Percentiles rank a stretch among this genome's conserved stretches.
Conservation (phyloP, 2,888 invertebrate genomes). For the Ornithoptera priamus region DNA sequence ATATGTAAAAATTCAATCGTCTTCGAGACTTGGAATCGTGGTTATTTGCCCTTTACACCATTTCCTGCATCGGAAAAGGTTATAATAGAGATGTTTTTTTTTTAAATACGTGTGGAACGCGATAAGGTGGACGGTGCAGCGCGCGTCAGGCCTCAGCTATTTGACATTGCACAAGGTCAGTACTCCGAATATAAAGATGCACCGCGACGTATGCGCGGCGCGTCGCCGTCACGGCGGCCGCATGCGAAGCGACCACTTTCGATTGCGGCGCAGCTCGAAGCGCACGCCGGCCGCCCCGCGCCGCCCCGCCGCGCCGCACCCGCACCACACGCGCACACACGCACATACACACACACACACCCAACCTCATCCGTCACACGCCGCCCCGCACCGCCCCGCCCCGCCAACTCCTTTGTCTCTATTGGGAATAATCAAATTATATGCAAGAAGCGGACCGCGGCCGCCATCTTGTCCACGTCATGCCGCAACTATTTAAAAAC, state of each 20-base stretch:
- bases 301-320: conserved; percentile 15
- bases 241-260: conserved; percentile 71
- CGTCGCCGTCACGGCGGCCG: conserved; percentile 49
- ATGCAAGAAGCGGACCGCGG: conserved; percentile 15
- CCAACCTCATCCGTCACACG: too few species aligned
- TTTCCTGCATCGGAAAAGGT: too few species aligned
- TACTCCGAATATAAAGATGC: conserved; percentile 77
- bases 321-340: too few species aligned
- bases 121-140: conserved; percentile 38
- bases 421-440: conserved; percentile 35
- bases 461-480: background rate
- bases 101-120: too few species aligned
- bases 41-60: too few species aligned
- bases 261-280: conserved; percentile 58
- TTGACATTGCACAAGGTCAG: conserved; percentile 80
- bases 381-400: conserved; percentile 43
- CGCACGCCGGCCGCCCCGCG: conserved; percentile 35
- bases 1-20: too few species aligned
- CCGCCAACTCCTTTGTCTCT: conserved; percentile 51
- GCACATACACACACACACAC: too few species aligned
- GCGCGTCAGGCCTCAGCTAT: conserved; percentile 62
- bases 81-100: too few species aligned
- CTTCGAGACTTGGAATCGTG: too few species aligned
- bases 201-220: conserved; percentile 53
- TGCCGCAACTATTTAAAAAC: background rate